These are phyloP conservation scores for Latheticus oryzae DNA, from an alignment of 2,888 invertebrate genomes.

Conservation along the genomic window DNA sequence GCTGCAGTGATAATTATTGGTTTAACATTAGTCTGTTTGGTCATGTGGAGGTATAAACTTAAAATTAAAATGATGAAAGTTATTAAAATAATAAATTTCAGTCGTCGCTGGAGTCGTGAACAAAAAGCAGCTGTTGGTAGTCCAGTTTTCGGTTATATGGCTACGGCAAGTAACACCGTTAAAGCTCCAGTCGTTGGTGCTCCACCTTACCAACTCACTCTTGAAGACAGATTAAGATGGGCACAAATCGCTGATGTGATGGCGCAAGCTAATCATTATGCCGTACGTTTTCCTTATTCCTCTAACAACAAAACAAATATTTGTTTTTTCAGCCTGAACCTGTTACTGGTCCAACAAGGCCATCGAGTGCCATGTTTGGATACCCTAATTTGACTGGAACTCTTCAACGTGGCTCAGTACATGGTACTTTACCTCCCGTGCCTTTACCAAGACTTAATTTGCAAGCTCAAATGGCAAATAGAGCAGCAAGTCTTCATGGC, in stretches of 20 bases:
- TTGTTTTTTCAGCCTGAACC: constrained; percentile 74
- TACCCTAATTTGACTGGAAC: constrained; percentile 73
- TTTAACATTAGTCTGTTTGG: constrained; percentile 84
- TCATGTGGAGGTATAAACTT: constrained; percentile 86
- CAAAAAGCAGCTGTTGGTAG: constrained; percentile 85
- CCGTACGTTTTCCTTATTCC: constrained; percentile 69
- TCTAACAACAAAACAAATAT: constrained; percentile 16
- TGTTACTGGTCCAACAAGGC: constrained; percentile 77
- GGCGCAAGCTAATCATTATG: constrained; percentile 87
- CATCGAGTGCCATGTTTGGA: constrained; percentile 86
- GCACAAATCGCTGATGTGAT: constrained; percentile 91
- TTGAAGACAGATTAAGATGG: constrained; percentile 87
- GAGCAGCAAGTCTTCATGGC: constrained; percentile 62
- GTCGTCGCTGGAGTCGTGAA: constrained; percentile 90
- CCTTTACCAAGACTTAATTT: constrained; percentile 76
- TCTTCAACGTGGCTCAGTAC: constrained; percentile 64
- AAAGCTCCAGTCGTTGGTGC: constrained; percentile 80
- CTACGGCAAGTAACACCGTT: constrained; percentile 74
- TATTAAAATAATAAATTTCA: constrained; percentile 61
- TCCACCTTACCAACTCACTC: constrained; percentile 81
- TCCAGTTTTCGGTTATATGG: constrained; percentile 90
- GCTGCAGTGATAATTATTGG: constrained; percentile 91
- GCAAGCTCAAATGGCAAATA: constrained; percentile 59
- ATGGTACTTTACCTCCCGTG: constrained; percentile 72
- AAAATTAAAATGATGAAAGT: no score